Evolutionary conservation across 2,113 vertebrate species (phyloP).

Genomic region (Aegithalos caudatus): DNA sequence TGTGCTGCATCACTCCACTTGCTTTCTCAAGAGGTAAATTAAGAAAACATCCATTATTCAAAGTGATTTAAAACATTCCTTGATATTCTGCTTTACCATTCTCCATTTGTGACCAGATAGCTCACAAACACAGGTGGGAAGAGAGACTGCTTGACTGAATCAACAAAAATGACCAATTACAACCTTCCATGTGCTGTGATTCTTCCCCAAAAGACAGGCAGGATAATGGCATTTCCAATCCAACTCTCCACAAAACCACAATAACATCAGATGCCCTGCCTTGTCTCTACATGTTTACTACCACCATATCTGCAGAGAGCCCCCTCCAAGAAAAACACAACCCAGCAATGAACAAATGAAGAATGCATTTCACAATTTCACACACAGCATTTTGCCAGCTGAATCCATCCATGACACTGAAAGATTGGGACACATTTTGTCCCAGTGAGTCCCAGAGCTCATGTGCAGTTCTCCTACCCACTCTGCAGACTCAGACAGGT

Average conservation of each 20-base stretch:
- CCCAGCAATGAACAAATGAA: not conserved
- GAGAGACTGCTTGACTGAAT: not conserved
- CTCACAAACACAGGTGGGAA: not conserved
- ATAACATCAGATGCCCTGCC: too few species aligned
- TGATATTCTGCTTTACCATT: not conserved
- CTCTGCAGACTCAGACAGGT: not conserved
- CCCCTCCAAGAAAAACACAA: not conserved
- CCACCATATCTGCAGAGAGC: not conserved
- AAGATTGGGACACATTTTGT: not conserved
- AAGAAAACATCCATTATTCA: not conserved
- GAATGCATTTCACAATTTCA: not conserved
- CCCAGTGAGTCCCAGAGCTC: not conserved
- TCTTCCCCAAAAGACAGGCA: not conserved
- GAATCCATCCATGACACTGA: not conserved
- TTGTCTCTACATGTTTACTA: not conserved
- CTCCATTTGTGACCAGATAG: not conserved
- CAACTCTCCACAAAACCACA: not conserved
- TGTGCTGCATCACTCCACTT: not conserved
- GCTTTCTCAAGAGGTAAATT: not conserved
- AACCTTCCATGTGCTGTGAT: not conserved
- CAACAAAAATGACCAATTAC: not conserved
- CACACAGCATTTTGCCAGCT: not conserved
- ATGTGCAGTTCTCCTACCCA: too few species aligned
- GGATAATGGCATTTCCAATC: not conserved
- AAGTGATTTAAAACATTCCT: not conserved